These are phyloP conservation scores for Gambelia wislizenii DNA, from an alignment of 2,797 vertebrate genomes.

Conservation along the genomic window DNA sequence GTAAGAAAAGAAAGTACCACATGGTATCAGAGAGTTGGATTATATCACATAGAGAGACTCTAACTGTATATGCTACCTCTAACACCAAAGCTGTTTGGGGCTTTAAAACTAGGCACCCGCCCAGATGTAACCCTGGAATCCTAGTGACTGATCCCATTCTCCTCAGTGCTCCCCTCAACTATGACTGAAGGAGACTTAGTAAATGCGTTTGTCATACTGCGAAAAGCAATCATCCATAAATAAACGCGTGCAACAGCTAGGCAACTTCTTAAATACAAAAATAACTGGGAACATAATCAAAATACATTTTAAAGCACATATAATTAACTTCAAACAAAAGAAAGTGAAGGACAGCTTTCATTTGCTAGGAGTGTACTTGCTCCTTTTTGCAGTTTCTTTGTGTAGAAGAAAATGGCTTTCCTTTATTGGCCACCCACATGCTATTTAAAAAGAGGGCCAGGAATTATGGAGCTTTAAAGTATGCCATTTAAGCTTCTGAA, in stretches of 20 bases:
- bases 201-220: not conserved
- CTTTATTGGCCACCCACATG: constrained; percentile 73
- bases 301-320: not conserved
- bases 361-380: constrained; percentile 49
- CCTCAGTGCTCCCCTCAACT: not conserved
- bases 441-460: constrained; percentile 69
- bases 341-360: constrained; percentile 70
- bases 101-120: not conserved
- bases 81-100: not conserved
- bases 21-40: no score
- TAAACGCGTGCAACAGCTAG: not conserved
- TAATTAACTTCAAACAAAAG: constrained; percentile 59
- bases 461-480: constrained; percentile 68
- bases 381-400: constrained; percentile 66
- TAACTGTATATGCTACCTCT: no score
- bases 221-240: not conserved
- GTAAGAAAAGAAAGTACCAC: no score
- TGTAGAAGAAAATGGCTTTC: constrained; percentile 66
- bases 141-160: not conserved
- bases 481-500: constrained; percentile 68
- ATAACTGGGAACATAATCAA: constrained; percentile 52
- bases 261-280: constrained; percentile 47
- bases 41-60: no score
- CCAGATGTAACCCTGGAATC: not conserved
- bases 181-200: not conserved